These are phyloP conservation scores for Lypha dubia DNA, from an alignment of 2,888 invertebrate species.

Conservation along the genomic window DNA sequence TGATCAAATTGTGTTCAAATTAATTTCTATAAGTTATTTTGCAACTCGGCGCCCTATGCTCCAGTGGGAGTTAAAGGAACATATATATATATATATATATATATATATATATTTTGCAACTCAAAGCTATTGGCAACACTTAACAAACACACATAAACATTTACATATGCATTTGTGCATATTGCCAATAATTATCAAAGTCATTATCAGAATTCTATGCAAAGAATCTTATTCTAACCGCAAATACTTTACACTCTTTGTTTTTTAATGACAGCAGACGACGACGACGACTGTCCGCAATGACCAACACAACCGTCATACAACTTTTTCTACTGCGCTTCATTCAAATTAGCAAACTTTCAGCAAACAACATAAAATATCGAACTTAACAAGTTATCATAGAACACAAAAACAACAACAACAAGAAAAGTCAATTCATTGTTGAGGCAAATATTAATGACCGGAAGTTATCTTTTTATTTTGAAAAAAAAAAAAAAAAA, in stretches of 20 bases:
- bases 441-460: constrained; percentile 65
- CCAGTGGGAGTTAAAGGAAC: too few species aligned
- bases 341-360: constrained; percentile 54
- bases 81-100: too few species aligned
- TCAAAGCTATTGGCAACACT: background rate
- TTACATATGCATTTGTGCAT: constrained; percentile 12
- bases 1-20: background rate
- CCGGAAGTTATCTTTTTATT: constrained; percentile 66
- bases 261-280: constrained; percentile 56
- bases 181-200: constrained; percentile 20
- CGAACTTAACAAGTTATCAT: constrained; percentile 44
- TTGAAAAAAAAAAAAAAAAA: background rate
- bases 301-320: constrained; percentile 23
- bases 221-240: constrained; percentile 30
- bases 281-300: constrained; percentile 57
- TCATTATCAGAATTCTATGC: constrained; percentile 30
- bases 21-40: too few species aligned
- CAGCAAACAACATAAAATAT: constrained; percentile 29
- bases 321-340: constrained; percentile 8
- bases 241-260: constrained; percentile 22
- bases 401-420: too few species aligned
- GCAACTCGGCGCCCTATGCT: too few species aligned
- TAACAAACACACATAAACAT: background rate
- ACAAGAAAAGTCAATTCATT: constrained; percentile 63
- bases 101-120: too few species aligned